Evolutionary conservation across 2,888 invertebrate species (phyloP), one percentile per base, ranked within the genome.

Genomic region (Pediacus dermestoides): DNA sequence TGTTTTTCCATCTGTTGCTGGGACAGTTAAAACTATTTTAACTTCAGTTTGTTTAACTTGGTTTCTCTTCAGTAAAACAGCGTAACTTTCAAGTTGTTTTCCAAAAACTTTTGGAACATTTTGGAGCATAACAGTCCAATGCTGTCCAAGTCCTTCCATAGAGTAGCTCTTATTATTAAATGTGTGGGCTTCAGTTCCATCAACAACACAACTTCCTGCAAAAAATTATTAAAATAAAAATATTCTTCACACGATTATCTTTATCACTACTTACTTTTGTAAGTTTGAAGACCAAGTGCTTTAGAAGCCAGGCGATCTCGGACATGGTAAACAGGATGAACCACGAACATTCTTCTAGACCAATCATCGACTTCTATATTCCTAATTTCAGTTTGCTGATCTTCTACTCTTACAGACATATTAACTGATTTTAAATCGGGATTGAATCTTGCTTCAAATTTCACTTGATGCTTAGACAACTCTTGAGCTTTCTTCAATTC

Each of bases 61-160:
- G 10, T 10, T 11, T 9, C 12, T 28, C 6, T 14, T 11, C 11
- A 7, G 13, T 14, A 28, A 13, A 28, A 28, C 10, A 7, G 3
- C 13, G 14, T 28, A 28, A 14, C 14, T 11, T 28, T 28, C 28
- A 3, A 13, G n/a, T 7, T 28, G 28, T 13, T 6, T n/a, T 28
- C 7, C n/a, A 9, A 28, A 7, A 8, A 71, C n/a, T 6, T 26
- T 26, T 9, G 7, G 26, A 7, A 9, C 12, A 13, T 28, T 13
- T 7, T 28, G 7, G 10, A 28, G 14, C 3, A 28, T 3, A 13
- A 28, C 13, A 7, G 11, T 28, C 28, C 28, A 28, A 7, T 8
- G 3, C 11, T 11, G 3, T 7, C 3, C 12, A 2, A 28, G 14
- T 13, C 13, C 21, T n/a, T n/a, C n/a, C 11, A 28, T 3, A 13